Base-by-base conservation (phyloP, 1,140 invertebrate genomes). In the Arion vulgaris region DNA sequence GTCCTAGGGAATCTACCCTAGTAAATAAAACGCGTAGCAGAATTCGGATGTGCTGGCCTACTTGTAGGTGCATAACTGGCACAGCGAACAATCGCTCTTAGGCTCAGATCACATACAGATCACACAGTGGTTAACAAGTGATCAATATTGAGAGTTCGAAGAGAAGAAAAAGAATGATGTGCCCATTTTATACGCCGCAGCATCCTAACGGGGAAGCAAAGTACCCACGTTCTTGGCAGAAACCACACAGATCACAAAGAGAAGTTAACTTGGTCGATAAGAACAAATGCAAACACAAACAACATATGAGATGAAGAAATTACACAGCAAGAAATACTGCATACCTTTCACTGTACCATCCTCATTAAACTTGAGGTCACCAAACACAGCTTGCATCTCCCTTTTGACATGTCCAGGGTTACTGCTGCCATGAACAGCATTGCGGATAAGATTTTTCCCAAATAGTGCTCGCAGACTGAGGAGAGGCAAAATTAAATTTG, bases 401-500 rank as follows among this genome's bases (percentile, higher is more conserved):
- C 83, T n/a, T 71, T 87, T 80, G 0, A 89, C 92, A 69, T 91
- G 86, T 19, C 89, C 88, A 71, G 57, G 13, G 53, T 85, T 85
- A 13, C 89, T 87, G 62, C 88, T 88, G 7, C 91, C 92, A 75
- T 93, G 91, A 0, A 93, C 86, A 32, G 91, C 92, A 85, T 93
- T 93, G 38, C 87, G 80, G 32, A 90, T 75, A 13, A 90, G 84
- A 84, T 90, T 87, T 66, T 49, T 75, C 26, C 92, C 92, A 88
- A 87, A 93, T 69, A 85, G 57, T 36, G 91, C 92, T 73, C 92
- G 86, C 19, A 92, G 57, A 74, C 91, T 92, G 85, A 32, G 78
- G 86, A 69, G 41, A 62, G 28, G n/a, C 7, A 51, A 66, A 57
- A 23, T 57, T 19, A 49, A 49, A 49, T 49, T 9, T 49, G n/a